Percentiles rank a stretch among this genome's conserved stretches.
phyloP scores from a whole-genome alignment of 2,113 vertebrate species.

The Cinclus mexicanus region DNA sequence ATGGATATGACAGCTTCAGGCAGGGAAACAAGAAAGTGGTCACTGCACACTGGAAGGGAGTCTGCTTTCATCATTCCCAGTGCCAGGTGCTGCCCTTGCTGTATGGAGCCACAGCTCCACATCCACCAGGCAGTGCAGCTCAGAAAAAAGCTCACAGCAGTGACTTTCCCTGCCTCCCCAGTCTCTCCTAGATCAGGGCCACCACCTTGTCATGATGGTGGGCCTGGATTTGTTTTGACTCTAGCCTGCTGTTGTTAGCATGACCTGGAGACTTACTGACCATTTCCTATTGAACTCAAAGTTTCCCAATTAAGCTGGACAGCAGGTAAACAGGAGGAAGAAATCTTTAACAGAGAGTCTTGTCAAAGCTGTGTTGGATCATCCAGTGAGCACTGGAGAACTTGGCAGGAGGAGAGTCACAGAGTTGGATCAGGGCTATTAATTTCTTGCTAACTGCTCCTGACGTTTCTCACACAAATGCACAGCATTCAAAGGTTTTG shows the following conservation, averaged over 20 bases:
- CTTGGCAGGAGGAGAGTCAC: slow-evolving; percentile 59
- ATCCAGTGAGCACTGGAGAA: slow-evolving; percentile 43
- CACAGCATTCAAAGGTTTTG: slow-evolving; percentile 1
- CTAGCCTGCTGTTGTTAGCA: not conserved
- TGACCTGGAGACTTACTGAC: slow-evolving; percentile 26
- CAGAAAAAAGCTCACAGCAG: not conserved
- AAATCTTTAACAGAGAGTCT: slow-evolving; percentile 29
- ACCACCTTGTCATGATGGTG: not conserved
- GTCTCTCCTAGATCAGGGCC: not conserved
- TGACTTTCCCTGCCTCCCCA: not conserved
- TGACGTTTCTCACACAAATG: slow-evolving; percentile 50
- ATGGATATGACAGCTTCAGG: not conserved
- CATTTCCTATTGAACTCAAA: slow-evolving; percentile 33
- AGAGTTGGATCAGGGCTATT: slow-evolving; percentile 30
- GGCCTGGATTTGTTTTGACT: slow-evolving; percentile 37
- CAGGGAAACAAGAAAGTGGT: not conserved
- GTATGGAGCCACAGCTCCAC: not conserved
- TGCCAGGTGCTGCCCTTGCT: not conserved
- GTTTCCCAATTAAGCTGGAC: slow-evolving; percentile 16
- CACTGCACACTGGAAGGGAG: not conserved
- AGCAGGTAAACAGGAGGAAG: slow-evolving; percentile 58
- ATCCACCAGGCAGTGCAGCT: not conserved
- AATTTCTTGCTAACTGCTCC: slow-evolving; percentile 30
- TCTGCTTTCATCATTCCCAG: not conserved
- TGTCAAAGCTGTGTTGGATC: slow-evolving; percentile 55